Evolutionary conservation across 2,888 invertebrate species (phyloP).

Genomic region (Blera fallax): DNA sequence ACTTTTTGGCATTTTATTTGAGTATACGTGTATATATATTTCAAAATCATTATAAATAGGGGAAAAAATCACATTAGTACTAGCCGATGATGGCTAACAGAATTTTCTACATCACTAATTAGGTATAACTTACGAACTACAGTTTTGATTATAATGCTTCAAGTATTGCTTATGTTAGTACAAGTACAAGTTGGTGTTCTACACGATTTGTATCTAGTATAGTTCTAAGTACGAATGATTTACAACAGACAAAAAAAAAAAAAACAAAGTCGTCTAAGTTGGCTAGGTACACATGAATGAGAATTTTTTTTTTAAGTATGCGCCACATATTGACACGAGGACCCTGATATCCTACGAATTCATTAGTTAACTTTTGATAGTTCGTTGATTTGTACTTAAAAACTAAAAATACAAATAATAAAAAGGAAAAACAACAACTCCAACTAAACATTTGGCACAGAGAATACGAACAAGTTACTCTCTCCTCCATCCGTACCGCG

Average conservation of each 20-base stretch:
- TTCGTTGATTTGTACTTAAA: slow-evolving; percentile 57
- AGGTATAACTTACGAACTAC: slow-evolving; percentile 52
- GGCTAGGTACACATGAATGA: slow-evolving; percentile 25
- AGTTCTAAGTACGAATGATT: slow-evolving; percentile 22
- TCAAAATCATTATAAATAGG: slow-evolving; percentile 60
- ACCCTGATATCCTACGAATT: slow-evolving; percentile 15
- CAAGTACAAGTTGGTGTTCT: slow-evolving; percentile 5
- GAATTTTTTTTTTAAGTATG: no score
- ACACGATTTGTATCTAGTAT: slow-evolving; percentile 13
- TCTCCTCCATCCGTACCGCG: background rate
- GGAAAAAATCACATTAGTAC: slow-evolving; percentile 62
- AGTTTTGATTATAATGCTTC: slow-evolving; percentile 67
- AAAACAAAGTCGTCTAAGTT: background rate
- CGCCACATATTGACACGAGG: background rate
- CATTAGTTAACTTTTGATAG: slow-evolving; percentile 34
- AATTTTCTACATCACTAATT: slow-evolving; percentile 63
- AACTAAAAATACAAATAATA: slow-evolving; percentile 42
- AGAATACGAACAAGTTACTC: background rate
- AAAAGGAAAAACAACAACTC: no score
- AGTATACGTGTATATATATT: slow-evolving; percentile 44
- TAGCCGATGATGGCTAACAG: slow-evolving; percentile 25
- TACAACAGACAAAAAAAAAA: slow-evolving; percentile 7
- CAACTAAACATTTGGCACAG: slow-evolving; percentile 39
- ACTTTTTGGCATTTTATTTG: slow-evolving; percentile 57
- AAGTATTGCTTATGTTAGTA: slow-evolving; percentile 44